phyloP scores from a whole-genome alignment of 2,888 invertebrate species.

The Galerucella calmariensis region DNA sequence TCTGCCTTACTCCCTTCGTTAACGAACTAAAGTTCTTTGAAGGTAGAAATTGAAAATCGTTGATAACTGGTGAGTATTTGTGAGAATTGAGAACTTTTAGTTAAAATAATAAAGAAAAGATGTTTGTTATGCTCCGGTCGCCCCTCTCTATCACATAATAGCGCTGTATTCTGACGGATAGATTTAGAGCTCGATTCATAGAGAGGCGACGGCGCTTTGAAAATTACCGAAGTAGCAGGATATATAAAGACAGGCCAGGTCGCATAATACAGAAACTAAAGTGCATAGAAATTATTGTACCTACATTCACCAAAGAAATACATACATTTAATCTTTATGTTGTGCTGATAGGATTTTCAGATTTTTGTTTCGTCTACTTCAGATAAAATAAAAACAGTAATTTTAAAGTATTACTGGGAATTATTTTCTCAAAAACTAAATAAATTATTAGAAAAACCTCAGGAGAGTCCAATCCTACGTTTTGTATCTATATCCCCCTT shows the following conservation, averaged over 20 bases:
- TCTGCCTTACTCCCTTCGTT: no score
- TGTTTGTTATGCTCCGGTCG: slow-evolving; percentile 27
- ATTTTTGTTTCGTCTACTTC: background rate
- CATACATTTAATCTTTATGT: slow-evolving; percentile 15
- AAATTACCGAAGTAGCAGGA: slow-evolving; percentile 59
- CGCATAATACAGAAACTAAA: slow-evolving; percentile 52
- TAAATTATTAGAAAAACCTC: no score
- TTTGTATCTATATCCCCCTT: no score
- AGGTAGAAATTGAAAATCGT: no score
- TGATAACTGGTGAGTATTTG: no score
- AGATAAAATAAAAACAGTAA: no score
- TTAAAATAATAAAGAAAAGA: background rate
- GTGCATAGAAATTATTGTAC: slow-evolving; percentile 53
- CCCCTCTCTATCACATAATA: slow-evolving; percentile 56
- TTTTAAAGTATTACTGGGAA: no score
- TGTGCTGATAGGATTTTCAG: background rate
- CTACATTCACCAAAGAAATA: slow-evolving; percentile 44
- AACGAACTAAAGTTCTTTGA: no score
- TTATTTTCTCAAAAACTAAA: no score
- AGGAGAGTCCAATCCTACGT: no score
- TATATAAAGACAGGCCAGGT: slow-evolving; percentile 51
- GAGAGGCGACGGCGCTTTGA: slow-evolving; percentile 53
- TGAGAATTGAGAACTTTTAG: no score
- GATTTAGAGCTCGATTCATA: slow-evolving; percentile 58
- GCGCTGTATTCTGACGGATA: slow-evolving; percentile 58